A percentile compares a stretch with the other conserved stretches of the same genome.
Conservation (phyloP, 2,797 vertebrate genomes). For the Esox masquinongy region DNA sequence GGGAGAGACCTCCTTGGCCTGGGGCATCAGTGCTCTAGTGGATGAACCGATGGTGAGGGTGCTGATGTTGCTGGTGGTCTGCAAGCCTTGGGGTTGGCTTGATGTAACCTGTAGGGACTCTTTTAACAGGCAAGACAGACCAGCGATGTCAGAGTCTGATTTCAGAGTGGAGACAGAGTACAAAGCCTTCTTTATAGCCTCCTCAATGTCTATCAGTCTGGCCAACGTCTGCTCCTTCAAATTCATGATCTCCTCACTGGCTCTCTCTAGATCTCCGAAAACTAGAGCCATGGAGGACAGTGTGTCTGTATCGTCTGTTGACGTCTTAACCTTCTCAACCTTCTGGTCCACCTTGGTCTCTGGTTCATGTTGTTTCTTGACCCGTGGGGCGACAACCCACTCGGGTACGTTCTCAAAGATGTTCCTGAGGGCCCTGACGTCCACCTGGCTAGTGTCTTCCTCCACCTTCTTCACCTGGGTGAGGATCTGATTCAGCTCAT, state of each 20-base stretch:
- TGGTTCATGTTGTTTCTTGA: conserved; percentile 41
- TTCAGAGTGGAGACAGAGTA: conserved; percentile 90
- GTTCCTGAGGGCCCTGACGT: conserved; percentile 76
- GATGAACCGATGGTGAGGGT: conserved; percentile 82
- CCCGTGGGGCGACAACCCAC: conserved; percentile 71
- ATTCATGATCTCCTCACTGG: conserved; percentile 86
- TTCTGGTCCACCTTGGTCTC: conserved; percentile 47
- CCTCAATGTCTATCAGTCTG: conserved; percentile 88
- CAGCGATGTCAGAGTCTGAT: conserved; percentile 84
- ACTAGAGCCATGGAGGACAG: conserved; percentile 80
- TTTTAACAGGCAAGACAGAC: conserved; percentile 84
- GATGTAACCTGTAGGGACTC: conserved; percentile 78
- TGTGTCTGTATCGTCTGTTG: conserved; percentile 62
- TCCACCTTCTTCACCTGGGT: conserved; percentile 85
- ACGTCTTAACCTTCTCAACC: conserved; percentile 40
- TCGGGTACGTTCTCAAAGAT: conserved; percentile 85
- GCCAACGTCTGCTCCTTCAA: conserved; percentile 93
- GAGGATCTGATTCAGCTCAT: conserved; percentile 85
- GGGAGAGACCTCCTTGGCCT: conserved; percentile 24
- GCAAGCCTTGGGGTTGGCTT: conserved; percentile 46
- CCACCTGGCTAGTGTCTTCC: conserved; percentile 79
- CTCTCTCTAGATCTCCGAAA: conserved; percentile 89
- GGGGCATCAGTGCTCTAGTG: conserved; percentile 73
- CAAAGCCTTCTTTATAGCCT: conserved; percentile 90
- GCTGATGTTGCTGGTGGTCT: conserved; percentile 69